A percentile compares a stretch with the other conserved stretches of the same genome.
These are phyloP conservation scores for Eubasilissa splendida DNA, from an alignment of 2,888 invertebrate species.

Conservation along the genomic window DNA sequence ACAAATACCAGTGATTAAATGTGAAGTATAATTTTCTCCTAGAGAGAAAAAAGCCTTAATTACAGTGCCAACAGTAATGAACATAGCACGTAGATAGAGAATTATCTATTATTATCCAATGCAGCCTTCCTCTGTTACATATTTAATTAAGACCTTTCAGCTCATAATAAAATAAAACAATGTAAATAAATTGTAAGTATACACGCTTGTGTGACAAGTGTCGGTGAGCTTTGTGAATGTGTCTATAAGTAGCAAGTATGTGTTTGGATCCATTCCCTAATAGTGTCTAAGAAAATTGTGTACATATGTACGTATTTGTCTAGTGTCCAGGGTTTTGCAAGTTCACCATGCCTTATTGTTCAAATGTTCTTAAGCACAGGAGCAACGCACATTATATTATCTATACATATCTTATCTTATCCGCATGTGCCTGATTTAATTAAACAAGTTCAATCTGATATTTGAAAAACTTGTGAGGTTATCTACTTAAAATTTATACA, in stretches of 20 bases:
- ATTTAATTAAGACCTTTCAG: too few species aligned
- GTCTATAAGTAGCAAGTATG: conserved; percentile 37
- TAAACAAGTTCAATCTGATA: background rate
- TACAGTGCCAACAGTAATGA: conserved; percentile 44
- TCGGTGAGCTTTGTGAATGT: conserved; percentile 19
- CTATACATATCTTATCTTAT: conserved; percentile 2
- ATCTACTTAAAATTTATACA: conserved; percentile 23
- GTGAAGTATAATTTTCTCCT: conserved; percentile 35
- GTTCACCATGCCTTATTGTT: conserved; percentile 47
- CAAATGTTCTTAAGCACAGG: conserved; percentile 20
- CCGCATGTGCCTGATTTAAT: conserved; percentile 4
- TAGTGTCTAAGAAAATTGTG: conserved; percentile 43
- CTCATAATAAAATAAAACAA: too few species aligned
- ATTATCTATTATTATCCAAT: conserved; percentile 21
- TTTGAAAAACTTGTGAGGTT: background rate
- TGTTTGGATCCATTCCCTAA: conserved; percentile 53
- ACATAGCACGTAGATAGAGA: conserved; percentile 38
- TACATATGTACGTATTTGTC: conserved; percentile 46
- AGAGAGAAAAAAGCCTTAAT: conserved; percentile 43
- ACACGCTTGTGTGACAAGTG: background rate
- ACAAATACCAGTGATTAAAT: conserved; percentile 54
- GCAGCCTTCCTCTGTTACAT: background rate
- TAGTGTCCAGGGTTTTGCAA: conserved; percentile 39
- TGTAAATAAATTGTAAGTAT: background rate
- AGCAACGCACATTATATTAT: conserved; percentile 9